Conservation (phyloP, 2,113 vertebrate species). For the Ranitomeya imitator region DNA sequence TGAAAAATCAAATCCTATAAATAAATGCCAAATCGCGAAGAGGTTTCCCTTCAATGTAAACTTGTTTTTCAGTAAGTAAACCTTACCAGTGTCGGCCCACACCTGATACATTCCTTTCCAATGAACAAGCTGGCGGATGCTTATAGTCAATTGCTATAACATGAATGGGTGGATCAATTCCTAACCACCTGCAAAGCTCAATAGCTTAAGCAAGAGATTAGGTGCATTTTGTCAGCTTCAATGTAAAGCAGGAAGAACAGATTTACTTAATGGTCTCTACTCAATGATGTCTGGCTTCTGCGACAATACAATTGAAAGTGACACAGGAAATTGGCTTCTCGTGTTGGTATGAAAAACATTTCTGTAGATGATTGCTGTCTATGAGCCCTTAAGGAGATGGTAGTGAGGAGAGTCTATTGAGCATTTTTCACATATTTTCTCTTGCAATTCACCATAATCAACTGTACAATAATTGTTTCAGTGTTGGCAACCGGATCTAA, state of each 20-base stretch:
- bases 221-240: slow-evolving; percentile 20
- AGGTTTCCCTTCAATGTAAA: slow-evolving; percentile 17
- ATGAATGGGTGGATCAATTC: slow-evolving; percentile 35
- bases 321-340: slow-evolving; percentile 24
- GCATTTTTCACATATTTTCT: slow-evolving; percentile 17
- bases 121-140: not conserved
- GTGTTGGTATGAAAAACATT: slow-evolving; percentile 23
- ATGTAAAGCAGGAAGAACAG: slow-evolving; percentile 41
- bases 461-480: slow-evolving; percentile 22
- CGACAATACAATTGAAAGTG: slow-evolving; percentile 31
- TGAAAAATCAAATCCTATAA: not conserved
- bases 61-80: slow-evolving; percentile 7
- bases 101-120: slow-evolving; percentile 39
- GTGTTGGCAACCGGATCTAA: not conserved
- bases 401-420: not conserved
- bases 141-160: not conserved
- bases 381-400: slow-evolving; percentile 1
- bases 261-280: slow-evolving; percentile 27
- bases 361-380: not conserved
- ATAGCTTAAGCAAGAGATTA: slow-evolving; percentile 40
- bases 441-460: slow-evolving; percentile 3
- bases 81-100: not conserved
- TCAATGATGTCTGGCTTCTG: slow-evolving; percentile 32
- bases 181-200: slow-evolving; percentile 28
- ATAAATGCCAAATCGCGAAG: not conserved